A percentile compares a stretch with the other conserved stretches of the same genome.
These are phyloP conservation scores for Chondrilla cf. caribensis DNA, from an alignment of 37 sponge, comb jelly and placozoan species.

Conservation along the genomic window DNA sequence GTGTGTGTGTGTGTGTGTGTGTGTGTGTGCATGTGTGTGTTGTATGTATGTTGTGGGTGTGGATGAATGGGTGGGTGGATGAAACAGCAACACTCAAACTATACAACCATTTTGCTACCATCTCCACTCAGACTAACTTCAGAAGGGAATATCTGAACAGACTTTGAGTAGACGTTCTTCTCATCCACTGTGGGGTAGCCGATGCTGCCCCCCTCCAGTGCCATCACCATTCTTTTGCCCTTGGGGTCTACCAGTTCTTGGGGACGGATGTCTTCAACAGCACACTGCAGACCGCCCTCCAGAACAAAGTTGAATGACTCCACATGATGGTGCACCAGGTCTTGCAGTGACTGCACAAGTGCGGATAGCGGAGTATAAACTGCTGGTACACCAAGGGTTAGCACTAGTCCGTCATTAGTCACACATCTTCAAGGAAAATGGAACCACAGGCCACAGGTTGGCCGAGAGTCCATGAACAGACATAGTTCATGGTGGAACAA, in stretches of 20 bases:
- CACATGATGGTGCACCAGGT: slow-evolving; percentile 74
- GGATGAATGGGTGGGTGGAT: no score
- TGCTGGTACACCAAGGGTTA: no score
- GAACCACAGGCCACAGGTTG: no score
- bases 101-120: no score
- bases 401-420: no score
- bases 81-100: no score
- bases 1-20: no score
- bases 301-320: slow-evolving; percentile 88
- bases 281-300: slow-evolving; percentile 76
- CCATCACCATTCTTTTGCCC: slow-evolving; percentile 40
- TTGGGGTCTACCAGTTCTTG: slow-evolving; percentile 57
- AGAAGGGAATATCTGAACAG: slow-evolving; percentile 62
- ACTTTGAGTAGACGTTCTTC: slow-evolving; percentile 49
- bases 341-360: slow-evolving; percentile 56
- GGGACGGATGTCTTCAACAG: slow-evolving; percentile 68
- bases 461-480: no score
- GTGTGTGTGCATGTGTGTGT: no score
- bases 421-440: no score
- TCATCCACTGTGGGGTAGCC: slow-evolving; percentile 69
- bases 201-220: slow-evolving; percentile 56
- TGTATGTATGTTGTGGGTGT: no score
- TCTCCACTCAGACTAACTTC: slow-evolving; percentile 31
- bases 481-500: no score
- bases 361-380: neutral